Percentiles rank a stretch among this genome's conserved stretches.
Conservation (phyloP, 2,797 vertebrate species). For the Pseudotriccus pelzelni region DNA sequence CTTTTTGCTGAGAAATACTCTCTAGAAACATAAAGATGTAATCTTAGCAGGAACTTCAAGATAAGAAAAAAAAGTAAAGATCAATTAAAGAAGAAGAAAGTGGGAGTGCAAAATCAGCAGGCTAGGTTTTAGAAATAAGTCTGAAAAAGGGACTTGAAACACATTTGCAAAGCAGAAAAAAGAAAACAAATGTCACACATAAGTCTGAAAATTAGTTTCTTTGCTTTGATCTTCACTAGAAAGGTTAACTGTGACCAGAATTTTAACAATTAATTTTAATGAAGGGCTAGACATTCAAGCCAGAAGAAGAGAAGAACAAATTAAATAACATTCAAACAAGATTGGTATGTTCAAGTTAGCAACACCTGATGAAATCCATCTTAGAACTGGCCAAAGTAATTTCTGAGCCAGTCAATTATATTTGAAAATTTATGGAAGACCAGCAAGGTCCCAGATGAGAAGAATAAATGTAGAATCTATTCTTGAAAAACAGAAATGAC, state of each 20-base stretch:
- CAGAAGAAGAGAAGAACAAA: neutral
- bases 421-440: neutral
- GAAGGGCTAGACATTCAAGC: neutral
- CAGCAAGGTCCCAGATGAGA: neutral
- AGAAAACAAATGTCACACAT: neutral
- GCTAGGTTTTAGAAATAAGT: neutral
- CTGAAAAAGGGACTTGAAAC: neutral
- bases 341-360: neutral
- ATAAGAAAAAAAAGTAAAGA: neutral
- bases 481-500: neutral
- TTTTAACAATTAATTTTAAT: conserved; percentile 15
- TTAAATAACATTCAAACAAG: neutral
- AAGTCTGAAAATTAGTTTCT: neutral
- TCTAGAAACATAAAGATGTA: neutral
- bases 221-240: neutral
- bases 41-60: neutral
- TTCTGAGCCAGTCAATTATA: neutral
- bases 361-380: neutral
- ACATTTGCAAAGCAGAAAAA: neutral
- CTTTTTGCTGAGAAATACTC: neutral
- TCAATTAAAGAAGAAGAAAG: neutral
- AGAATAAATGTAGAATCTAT: neutral
- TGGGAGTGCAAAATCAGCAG: neutral
- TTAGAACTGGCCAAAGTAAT: neutral
- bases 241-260: neutral